These are phyloP conservation scores for Zalophus californianus DNA, from an alignment of 2,797 vertebrate genomes.

Conservation along the genomic window DNA sequence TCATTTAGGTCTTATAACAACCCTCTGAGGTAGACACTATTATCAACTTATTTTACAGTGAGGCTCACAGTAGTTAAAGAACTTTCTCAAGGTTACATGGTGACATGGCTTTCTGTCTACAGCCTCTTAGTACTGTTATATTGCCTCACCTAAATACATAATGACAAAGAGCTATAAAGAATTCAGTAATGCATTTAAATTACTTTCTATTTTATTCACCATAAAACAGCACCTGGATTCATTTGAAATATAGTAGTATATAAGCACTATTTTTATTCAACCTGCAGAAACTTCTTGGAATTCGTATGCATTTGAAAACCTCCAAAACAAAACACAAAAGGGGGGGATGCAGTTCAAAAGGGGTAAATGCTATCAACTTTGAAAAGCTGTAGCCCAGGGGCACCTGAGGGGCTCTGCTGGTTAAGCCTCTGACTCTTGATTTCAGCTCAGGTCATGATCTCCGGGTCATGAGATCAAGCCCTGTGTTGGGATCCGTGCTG, in stretches of 20 bases:
- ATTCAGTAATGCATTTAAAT: slow-evolving; percentile 62
- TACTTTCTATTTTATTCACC: slow-evolving; percentile 58
- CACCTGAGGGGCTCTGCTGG: not conserved
- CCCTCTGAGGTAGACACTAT: not conserved
- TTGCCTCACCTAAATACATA: not conserved
- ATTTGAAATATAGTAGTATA: slow-evolving; percentile 32
- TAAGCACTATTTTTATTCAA: slow-evolving; percentile 23
- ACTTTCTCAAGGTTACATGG: not conserved
- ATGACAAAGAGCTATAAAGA: slow-evolving; percentile 60
- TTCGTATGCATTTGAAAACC: not conserved
- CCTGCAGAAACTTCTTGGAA: slow-evolving; percentile 3
- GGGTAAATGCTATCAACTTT: not conserved
- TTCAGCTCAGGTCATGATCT: not conserved
- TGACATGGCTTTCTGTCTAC: not conserved
- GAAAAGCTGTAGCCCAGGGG: not conserved
- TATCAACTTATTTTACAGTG: not conserved
- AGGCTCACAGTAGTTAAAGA: not conserved
- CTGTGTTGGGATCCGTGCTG: not conserved
- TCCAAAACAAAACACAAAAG: not conserved
- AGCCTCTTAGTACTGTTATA: not conserved
- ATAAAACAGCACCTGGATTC: slow-evolving; percentile 35
- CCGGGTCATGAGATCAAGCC: not conserved
- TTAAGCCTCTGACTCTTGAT: not conserved
- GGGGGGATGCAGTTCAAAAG: not conserved
- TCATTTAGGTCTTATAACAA: not conserved